These are phyloP conservation scores for Boleophthalmus pectinirostris DNA, from an alignment of 2,113 vertebrate species.

Conservation along the genomic window DNA sequence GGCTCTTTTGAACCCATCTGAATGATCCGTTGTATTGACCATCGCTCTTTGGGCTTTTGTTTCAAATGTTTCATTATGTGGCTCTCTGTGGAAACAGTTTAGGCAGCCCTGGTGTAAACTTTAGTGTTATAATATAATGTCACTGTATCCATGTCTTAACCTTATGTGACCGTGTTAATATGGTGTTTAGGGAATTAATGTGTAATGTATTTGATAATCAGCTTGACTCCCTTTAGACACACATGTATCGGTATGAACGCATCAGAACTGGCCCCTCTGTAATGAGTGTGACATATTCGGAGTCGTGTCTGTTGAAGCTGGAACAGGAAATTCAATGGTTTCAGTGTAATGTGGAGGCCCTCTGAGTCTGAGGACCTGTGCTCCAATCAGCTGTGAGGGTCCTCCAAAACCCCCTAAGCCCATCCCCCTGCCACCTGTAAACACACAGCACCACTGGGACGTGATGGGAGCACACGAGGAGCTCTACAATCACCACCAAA, in stretches of 20 bases:
- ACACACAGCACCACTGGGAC: not conserved
- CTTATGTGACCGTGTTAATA: too few relatives aligned
- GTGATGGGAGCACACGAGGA: not conserved
- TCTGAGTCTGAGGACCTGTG: not conserved
- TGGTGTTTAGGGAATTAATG: not conserved
- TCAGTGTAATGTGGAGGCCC: conserved; percentile 14
- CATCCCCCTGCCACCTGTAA: not conserved
- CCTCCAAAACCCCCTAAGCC: conserved; percentile 11
- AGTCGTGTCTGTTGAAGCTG: conserved; percentile 11
- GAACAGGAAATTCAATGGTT: conserved; percentile 29
- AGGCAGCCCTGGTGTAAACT: not conserved
- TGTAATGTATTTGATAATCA: not conserved
- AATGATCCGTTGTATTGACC: too few relatives aligned
- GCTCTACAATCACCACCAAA: not conserved
- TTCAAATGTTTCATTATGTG: too few relatives aligned
- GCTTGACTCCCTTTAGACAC: not conserved
- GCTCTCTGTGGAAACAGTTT: too few relatives aligned
- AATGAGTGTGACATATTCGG: conserved; percentile 50
- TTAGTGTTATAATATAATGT: not conserved
- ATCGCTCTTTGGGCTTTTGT: too few relatives aligned
- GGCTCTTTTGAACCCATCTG: too few relatives aligned
- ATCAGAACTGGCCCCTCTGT: conserved; percentile 21
- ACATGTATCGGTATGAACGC: conserved; percentile 10
- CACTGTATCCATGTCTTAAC: too few relatives aligned
- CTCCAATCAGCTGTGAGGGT: conserved; percentile 19